These are phyloP conservation scores for Tenebrosternarchus preto DNA, from an alignment of 2,113 vertebrate genomes.

Conservation along the genomic window DNA sequence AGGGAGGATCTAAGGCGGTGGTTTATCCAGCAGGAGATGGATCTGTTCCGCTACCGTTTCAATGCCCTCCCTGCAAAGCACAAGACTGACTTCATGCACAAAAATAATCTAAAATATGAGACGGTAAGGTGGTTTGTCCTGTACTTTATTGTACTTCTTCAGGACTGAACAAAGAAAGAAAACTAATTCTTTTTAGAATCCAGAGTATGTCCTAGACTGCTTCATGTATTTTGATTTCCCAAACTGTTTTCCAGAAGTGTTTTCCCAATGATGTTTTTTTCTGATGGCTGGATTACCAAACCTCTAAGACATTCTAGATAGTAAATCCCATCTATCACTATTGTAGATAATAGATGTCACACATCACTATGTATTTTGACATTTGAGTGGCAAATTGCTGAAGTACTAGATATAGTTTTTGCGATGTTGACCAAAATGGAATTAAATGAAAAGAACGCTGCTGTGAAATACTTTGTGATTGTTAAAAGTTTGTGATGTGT, in stretches of 20 bases:
- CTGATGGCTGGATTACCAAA: too few species aligned
- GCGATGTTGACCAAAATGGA: too few species aligned
- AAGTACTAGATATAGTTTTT: too few species aligned
- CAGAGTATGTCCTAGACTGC: not conserved
- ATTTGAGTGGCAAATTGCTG: too few species aligned
- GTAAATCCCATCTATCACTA: too few species aligned
- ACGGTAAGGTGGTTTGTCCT: conserved; percentile 73
- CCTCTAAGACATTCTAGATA: too few species aligned
- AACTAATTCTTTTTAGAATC: not conserved
- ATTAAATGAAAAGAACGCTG: too few species aligned
- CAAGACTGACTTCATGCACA: conserved; percentile 83
- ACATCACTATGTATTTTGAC: too few species aligned
- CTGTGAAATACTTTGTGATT: too few species aligned
- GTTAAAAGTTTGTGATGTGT: too few species aligned
- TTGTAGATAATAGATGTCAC: too few species aligned
- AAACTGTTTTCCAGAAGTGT: not conserved
- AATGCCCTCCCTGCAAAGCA: conserved; percentile 62
- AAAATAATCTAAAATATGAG: conserved; percentile 84
- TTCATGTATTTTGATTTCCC: too few species aligned
- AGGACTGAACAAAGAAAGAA: not conserved
- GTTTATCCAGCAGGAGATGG: conserved; percentile 98
- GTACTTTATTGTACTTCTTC: not conserved
- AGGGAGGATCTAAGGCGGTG: conserved; percentile 96
- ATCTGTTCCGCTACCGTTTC: conserved; percentile 91
- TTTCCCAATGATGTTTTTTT: not conserved